Base-by-base conservation (phyloP, 2,113 vertebrate species). In the Octodon degus region DNA sequence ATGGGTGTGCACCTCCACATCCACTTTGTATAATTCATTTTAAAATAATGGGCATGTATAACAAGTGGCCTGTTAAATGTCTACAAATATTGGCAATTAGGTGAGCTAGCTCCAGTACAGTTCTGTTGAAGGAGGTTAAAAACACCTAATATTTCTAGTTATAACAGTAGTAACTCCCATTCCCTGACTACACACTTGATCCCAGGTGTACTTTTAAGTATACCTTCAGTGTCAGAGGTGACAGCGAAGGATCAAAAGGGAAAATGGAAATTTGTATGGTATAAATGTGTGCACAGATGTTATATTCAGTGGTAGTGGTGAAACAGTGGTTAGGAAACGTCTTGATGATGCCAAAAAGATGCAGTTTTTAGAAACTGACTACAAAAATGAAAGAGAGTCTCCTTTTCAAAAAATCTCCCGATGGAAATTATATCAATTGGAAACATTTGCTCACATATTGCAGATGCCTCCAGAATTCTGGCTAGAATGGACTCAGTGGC, bases 11-110 rank as follows among this genome's bases (percentile, higher is more conserved):
- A 43, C 37, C 27, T 53, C 77, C 77, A 80, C 17, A 34, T 80
- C 30, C 47, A 80, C 13, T 85, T 67, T 60, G 68, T 85, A 89
- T 37, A 67, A 86, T 95, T 82, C 70, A 63, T 91, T 74, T 92
- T 82, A 89, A 77, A 92, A 72, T 70, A 82, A 83, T 30, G 22
- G 40, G 20, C 40, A 72, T 20, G 4, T 76, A 89, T 76, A 86
- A 72, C 20, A 86, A 94, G n/a, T 90, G 43, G 24, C 55, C 79
- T 85, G 80, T 30, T 84, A 94, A 81, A 94, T 90, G 90, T 30
- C 47, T 90, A 25, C 60, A 88, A 81, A 68, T 62, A 81, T n/a
- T 50, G 88, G 76, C 2, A 86, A 63, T 89, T 19, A 77, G 50
- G 62, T 74, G 20, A 87, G 2, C 34, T 80, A 16, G 9, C 20